These are phyloP conservation scores for Oasisia sp. DNA, from an alignment of 2,888 invertebrate species.

Conservation along the genomic window DNA sequence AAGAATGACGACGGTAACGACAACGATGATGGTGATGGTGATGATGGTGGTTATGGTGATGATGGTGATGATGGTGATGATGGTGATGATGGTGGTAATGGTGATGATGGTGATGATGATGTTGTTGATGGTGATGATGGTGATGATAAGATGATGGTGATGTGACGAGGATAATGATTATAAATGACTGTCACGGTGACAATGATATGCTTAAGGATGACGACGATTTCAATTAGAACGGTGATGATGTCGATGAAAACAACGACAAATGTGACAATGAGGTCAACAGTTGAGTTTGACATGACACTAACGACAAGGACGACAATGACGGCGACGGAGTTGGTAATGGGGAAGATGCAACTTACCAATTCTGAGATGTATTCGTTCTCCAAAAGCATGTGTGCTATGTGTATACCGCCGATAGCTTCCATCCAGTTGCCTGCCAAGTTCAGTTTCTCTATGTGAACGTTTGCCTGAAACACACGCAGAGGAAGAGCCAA, in stretches of 20 bases:
- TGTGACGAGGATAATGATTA: too few relatives aligned
- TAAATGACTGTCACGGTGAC: too few relatives aligned
- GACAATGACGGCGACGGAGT: not conserved
- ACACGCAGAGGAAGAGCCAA: not conserved
- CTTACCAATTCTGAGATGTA: conserved; percentile 56
- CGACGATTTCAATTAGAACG: not conserved
- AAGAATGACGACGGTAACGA: not conserved
- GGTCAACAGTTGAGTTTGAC: not conserved
- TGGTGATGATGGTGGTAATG: too few relatives aligned
- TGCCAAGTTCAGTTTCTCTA: conserved; percentile 52
- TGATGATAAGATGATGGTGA: too few relatives aligned
- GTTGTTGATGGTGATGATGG: too few relatives aligned
- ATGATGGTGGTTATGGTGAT: not conserved
- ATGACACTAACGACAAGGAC: not conserved
- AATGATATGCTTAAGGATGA: not conserved
- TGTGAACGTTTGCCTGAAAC: conserved; percentile 32
- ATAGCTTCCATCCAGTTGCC: conserved; percentile 53
- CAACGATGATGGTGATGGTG: not conserved
- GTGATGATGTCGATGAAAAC: not conserved
- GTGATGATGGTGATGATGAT: too few relatives aligned
- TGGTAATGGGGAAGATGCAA: not conserved
- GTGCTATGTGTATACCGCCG: conserved; percentile 47
- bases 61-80: not conserved
- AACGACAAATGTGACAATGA: not conserved
- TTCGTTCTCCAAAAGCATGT: conserved; percentile 52